These are phyloP conservation scores for Olivierus martensii DNA, from an alignment of 1,140 invertebrate species.

Conservation along the genomic window DNA sequence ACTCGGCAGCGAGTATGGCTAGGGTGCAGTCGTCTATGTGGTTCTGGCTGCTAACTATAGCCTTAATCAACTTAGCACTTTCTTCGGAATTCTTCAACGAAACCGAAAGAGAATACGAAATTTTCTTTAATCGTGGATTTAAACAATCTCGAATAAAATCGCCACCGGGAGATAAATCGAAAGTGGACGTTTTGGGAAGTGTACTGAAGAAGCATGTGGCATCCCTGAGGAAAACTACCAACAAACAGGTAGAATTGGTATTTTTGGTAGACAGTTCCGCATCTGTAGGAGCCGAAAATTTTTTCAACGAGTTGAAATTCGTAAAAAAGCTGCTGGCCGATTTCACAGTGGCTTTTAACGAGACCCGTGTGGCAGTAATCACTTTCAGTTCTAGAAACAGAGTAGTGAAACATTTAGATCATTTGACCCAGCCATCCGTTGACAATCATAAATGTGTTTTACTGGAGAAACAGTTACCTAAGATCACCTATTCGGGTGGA, in stretches of 20 bases:
- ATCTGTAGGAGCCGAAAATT: conserved; percentile 49
- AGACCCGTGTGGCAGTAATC: conserved; percentile 47
- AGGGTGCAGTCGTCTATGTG: no score
- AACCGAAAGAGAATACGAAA: neutral
- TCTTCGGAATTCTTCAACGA: no score
- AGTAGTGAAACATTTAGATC: conserved; percentile 45
- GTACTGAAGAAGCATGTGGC: conserved; percentile 42
- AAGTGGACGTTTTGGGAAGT: conserved; percentile 40
- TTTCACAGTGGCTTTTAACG: conserved; percentile 46
- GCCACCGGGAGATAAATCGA: conserved; percentile 28
- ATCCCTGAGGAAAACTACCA: conserved; percentile 21
- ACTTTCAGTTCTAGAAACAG: conserved; percentile 47
- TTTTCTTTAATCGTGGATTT: conserved; percentile 10
- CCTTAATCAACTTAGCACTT: no score
- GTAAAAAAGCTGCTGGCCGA: conserved; percentile 54
- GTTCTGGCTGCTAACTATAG: no score
- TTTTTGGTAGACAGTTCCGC: conserved; percentile 54
- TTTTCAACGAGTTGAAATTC: conserved; percentile 51
- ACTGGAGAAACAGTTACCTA: conserved; percentile 43
- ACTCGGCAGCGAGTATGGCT: no score
- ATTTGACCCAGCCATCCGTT: conserved; percentile 35
- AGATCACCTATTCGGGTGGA: conserved; percentile 47
- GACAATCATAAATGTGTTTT: conserved; percentile 47
- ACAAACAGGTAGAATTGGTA: conserved; percentile 43
- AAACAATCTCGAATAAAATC: conserved; percentile 5